phyloP scores from a whole-genome alignment of 2,113 vertebrate species.

The Sphaerodactylus townsendi region DNA sequence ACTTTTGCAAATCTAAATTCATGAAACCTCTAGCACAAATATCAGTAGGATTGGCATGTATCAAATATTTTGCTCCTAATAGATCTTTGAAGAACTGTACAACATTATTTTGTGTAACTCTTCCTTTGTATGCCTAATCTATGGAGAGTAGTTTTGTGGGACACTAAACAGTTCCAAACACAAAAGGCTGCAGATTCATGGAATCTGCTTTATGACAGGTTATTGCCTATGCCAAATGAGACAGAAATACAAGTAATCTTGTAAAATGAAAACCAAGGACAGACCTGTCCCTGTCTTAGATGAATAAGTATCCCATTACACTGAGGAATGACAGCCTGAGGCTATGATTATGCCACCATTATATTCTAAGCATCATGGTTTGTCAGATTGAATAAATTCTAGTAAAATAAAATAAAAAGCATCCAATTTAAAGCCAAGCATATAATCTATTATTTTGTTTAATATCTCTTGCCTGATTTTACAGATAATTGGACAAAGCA shows the following conservation, averaged over 20 bases:
- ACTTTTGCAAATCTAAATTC: not conserved
- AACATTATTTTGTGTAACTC: constrained; percentile 39
- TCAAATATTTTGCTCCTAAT: constrained; percentile 58
- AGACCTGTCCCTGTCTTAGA: constrained; percentile 84
- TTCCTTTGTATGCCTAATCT: constrained; percentile 22
- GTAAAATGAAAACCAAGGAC: constrained; percentile 81
- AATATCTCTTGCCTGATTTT: constrained; percentile 53
- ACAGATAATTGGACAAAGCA: constrained; percentile 58
- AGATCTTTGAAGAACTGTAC: constrained; percentile 28
- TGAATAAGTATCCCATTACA: constrained; percentile 94
- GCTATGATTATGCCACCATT: constrained; percentile 92
- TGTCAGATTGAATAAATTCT: constrained; percentile 86
- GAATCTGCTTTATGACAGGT: constrained; percentile 71
- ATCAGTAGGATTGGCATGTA: not conserved
- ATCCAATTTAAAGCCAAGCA: constrained; percentile 60
- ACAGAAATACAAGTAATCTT: constrained; percentile 79
- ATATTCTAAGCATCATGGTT: constrained; percentile 92
- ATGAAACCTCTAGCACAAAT: constrained; percentile 6
- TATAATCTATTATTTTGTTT: constrained; percentile 69
- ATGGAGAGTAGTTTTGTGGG: rapidly evolving
- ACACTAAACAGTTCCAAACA: constrained; percentile 48
- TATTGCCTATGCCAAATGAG: constrained; percentile 68
- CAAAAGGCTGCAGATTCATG: constrained; percentile 56
- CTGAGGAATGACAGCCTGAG: constrained; percentile 88
- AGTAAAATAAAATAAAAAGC: constrained; percentile 69